Percentiles rank a stretch among this genome's conserved stretches.
Conservation (phyloP, 2,113 vertebrate species). For the Elephas maximus region DNA sequence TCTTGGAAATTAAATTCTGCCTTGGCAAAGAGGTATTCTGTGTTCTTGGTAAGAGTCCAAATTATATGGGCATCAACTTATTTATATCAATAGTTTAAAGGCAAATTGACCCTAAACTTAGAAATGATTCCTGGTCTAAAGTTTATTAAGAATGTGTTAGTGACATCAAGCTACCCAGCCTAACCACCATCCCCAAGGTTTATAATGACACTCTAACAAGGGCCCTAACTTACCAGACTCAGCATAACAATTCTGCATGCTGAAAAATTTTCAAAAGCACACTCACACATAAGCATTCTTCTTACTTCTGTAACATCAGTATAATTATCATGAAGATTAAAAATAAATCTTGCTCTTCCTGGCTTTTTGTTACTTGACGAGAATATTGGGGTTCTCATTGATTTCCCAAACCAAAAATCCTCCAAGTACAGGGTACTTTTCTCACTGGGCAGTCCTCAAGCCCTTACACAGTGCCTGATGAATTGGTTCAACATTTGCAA, state of each 20-base stretch:
- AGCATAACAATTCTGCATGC: not conserved
- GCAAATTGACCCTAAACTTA: not conserved
- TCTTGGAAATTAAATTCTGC: not conserved
- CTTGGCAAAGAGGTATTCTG: not conserved
- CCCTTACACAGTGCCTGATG: slow-evolving; percentile 79
- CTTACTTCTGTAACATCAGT: not conserved
- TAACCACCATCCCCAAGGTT: not conserved
- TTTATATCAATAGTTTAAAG: not conserved
- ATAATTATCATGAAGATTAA: not conserved
- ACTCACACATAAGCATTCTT: not conserved
- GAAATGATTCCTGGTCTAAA: not conserved
- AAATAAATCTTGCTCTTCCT: not conserved
- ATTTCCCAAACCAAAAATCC: not conserved
- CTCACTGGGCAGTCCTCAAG: slow-evolving; percentile 68
- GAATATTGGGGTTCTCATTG: not conserved
- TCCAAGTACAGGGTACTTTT: not conserved
- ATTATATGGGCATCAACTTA: not conserved
- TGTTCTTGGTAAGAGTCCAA: not conserved
- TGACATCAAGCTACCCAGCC: not conserved
- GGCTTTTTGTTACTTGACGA: not conserved
- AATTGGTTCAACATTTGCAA: slow-evolving; percentile 85
- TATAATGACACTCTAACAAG: not conserved
- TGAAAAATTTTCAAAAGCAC: not conserved
- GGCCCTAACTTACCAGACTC: not conserved
- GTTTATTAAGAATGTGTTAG: not conserved